These are phyloP conservation scores for Neodiprion pinetum DNA, from an alignment of 1,140 invertebrate species.

Conservation along the genomic window DNA sequence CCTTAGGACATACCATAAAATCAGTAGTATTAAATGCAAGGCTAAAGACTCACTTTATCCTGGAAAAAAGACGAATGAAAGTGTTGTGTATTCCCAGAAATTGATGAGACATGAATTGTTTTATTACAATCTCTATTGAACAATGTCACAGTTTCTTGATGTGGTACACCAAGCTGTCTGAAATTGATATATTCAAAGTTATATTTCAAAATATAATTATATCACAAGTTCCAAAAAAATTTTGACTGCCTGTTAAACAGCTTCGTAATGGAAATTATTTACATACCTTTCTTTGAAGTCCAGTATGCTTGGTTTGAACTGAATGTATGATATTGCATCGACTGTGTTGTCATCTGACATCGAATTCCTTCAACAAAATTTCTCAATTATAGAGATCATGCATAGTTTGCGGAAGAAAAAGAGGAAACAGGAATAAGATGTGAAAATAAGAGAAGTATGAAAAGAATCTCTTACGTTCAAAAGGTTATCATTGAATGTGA, in stretches of 20 bases:
- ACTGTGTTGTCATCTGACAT: slow-evolving; percentile 45
- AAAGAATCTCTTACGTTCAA: slow-evolving; percentile 16
- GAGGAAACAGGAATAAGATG: too few relatives aligned
- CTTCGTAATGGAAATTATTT: slow-evolving; percentile 16
- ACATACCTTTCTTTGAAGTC: slow-evolving; percentile 57
- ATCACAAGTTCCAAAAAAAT: slow-evolving; percentile 18
- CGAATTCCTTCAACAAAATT: slow-evolving; percentile 45
- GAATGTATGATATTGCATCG: slow-evolving; percentile 48
- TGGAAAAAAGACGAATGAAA: slow-evolving; percentile 94
- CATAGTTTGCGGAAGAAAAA: too few relatives aligned
- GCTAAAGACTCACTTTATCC: slow-evolving; percentile 73
- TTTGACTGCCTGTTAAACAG: slow-evolving; percentile 13
- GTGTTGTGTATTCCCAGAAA: slow-evolving; percentile 86
- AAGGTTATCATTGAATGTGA: not conserved
- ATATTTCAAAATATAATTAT: slow-evolving; percentile 29
- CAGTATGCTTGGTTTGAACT: slow-evolving; percentile 54
- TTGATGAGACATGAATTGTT: slow-evolving; percentile 84
- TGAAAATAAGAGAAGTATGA: not conserved
- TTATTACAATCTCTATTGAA: slow-evolving; percentile 78
- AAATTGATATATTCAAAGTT: slow-evolving; percentile 44
- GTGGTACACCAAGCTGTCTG: slow-evolving; percentile 84
- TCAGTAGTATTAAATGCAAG: slow-evolving; percentile 12
- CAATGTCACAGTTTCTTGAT: slow-evolving; percentile 80
- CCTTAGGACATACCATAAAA: slow-evolving; percentile 23
- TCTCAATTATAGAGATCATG: too few relatives aligned